These are phyloP conservation scores for Podarcis lilfordi DNA, from an alignment of 2,797 vertebrate species.

Conservation along the genomic window DNA sequence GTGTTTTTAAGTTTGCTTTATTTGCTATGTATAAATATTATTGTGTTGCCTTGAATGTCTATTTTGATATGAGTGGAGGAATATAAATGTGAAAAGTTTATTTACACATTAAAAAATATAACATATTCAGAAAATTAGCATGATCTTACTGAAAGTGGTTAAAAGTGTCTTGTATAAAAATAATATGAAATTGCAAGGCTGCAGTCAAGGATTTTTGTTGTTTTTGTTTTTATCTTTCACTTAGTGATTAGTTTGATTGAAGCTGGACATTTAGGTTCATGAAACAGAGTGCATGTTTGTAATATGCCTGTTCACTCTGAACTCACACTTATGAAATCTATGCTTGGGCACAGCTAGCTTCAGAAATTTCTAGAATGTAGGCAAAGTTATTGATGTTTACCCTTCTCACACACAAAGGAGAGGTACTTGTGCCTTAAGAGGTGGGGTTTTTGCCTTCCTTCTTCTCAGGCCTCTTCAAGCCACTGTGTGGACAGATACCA, in stretches of 20 bases:
- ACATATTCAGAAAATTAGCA: not conserved
- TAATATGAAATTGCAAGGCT: too few species aligned
- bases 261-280: too few species aligned
- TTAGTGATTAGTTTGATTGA: too few species aligned
- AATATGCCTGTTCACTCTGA: not conserved
- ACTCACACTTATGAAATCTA: not conserved
- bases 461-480: too few species aligned
- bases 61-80: not conserved
- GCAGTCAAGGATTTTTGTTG: not conserved
- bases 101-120: not conserved
- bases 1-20: not conserved
- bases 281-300: not conserved
- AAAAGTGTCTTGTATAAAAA: not conserved
- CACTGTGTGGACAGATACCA: too few species aligned
- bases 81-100: not conserved
- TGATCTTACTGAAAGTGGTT: not conserved
- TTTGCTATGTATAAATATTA: not conserved
- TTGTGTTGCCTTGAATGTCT: not conserved
- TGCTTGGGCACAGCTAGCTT: not conserved
- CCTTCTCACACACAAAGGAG: not conserved
- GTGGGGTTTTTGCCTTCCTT: too few species aligned
- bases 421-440: not conserved
- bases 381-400: not conserved
- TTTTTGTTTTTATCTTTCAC: not conserved
- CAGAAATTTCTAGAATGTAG: not conserved